Evolutionary conservation across 2,113 vertebrate genomes (phyloP), one percentile per base, ranked within the genome.

Genomic region (Alethe castanea): DNA sequence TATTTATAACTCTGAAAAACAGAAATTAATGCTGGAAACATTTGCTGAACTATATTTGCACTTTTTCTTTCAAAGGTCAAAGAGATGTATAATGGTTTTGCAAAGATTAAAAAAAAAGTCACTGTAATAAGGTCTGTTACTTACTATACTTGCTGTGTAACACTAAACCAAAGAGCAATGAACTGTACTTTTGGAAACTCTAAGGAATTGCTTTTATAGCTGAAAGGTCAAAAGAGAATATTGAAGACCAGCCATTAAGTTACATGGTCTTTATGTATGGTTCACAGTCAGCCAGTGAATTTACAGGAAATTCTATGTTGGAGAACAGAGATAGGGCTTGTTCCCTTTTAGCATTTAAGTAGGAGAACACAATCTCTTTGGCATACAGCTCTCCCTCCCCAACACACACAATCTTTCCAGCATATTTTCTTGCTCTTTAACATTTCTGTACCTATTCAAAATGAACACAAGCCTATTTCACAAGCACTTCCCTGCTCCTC

Each of bases 121-220:
- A 54, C 28, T 78, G 48, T 59, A 83, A 81, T 90, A 91, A 93
- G 29, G 67, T 70, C 72, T 91, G 78, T 91, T 92, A 93, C 87
- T 92, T 94, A 44, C 72, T 81, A 74, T 84, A 81, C 60, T 93
- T 81, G 48, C 48, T 90, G 52, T 84, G 78, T 94, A 96, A 95
- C 88, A 76, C 85, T 88, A 94, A 94, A 81, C 62, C 70, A 96
- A 95, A 96, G 82, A 92, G 86, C 86, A 97, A 65, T 94, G 89
- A 97, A 95, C 93, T 96, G 79, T 91, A 96, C 93, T 74, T 97
- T 95, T 67, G 45, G 91, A 96, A 94, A 95, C 88, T 77, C 97
- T 53, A 89, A 94, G 91, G 97, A 97, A 97, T 95, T 97, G 89
- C 72, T 97, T 97, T 97, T 97, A 94, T 77, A 95, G 84, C 85